A percentile compares a stretch with the other conserved stretches of the same genome.
Evolutionary conservation across 2,888 invertebrate species (phyloP).

Genomic region (Polyommatus iphigenia): DNA sequence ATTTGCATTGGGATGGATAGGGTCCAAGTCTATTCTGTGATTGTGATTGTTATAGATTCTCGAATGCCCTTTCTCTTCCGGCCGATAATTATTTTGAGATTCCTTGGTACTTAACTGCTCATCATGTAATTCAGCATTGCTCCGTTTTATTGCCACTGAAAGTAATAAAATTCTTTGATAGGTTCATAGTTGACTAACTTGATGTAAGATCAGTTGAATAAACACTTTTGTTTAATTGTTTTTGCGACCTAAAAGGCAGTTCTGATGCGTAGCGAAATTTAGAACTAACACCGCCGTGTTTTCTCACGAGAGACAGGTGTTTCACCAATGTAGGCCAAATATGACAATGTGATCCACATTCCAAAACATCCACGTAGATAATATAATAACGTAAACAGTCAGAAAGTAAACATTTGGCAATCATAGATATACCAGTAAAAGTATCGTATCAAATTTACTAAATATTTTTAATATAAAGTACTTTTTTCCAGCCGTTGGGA

Average conservation of each 20-base stretch:
- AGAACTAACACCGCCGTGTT: neutral
- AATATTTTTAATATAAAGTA: neutral
- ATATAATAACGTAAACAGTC: too few species aligned
- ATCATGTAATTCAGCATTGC: slow-evolving; percentile 32
- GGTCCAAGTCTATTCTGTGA: slow-evolving; percentile 43
- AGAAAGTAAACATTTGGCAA: too few species aligned
- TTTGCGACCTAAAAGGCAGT: neutral
- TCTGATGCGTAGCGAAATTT: neutral
- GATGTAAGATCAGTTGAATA: neutral
- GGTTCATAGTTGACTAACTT: neutral
- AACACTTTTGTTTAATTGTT: neutral
- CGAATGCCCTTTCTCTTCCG: slow-evolving; percentile 56
- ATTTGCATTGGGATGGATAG: slow-evolving; percentile 42
- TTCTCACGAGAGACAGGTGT: neutral
- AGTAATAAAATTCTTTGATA: neutral
- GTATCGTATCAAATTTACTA: neutral
- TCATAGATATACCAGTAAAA: neutral
- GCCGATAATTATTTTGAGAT: slow-evolving; percentile 46
- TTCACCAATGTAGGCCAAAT: too few species aligned
- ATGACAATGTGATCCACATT: too few species aligned
- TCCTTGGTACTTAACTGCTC: slow-evolving; percentile 42
- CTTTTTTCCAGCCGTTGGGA: neutral
- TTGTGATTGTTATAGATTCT: slow-evolving; percentile 56
- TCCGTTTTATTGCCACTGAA: slow-evolving; percentile 45
- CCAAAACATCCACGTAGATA: too few species aligned